These are phyloP conservation scores for Chlamydotis undulata DNA, from an alignment of 2,113 vertebrate genomes.

Conservation along the genomic window DNA sequence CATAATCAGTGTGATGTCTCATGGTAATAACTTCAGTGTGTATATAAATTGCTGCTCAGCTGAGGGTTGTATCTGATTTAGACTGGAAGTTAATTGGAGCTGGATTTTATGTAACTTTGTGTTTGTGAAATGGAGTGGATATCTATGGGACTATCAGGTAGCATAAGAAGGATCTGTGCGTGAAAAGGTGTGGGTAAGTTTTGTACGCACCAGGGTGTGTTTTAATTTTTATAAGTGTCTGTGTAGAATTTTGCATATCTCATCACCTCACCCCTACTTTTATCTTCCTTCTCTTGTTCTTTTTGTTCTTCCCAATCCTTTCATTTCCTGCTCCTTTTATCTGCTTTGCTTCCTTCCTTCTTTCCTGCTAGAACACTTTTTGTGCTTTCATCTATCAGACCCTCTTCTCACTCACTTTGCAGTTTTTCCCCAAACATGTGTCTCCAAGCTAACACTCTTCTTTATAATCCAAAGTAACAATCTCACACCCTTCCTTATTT, in stretches of 20 bases:
- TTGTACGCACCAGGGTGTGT: conserved; percentile 49
- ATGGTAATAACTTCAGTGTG: not conserved
- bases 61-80: conserved; percentile 30
- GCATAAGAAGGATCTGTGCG: not conserved
- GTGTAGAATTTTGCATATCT: conserved; percentile 55
- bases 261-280: conserved; percentile 41
- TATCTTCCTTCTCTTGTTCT: conserved; percentile 35
- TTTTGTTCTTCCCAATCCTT: conserved; percentile 49
- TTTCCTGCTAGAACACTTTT: not conserved
- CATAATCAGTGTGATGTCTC: not conserved
- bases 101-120: not conserved
- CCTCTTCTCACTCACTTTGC: not conserved
- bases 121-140: conserved; percentile 2
- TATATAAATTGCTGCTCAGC: not conserved
- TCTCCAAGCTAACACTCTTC: not conserved
- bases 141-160: conserved; percentile 12
- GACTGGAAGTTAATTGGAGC: not conserved
- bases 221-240: conserved; percentile 56
- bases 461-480: not conserved
- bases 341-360: conserved; percentile 29
- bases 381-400: not conserved
- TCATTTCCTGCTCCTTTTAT: conserved; percentile 53
- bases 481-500: not conserved
- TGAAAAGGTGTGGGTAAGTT: conserved; percentile 41
- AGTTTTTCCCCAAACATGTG: not conserved